phyloP scores from a whole-genome alignment of 2,113 vertebrate genomes.

The Lagopus leucura region DNA sequence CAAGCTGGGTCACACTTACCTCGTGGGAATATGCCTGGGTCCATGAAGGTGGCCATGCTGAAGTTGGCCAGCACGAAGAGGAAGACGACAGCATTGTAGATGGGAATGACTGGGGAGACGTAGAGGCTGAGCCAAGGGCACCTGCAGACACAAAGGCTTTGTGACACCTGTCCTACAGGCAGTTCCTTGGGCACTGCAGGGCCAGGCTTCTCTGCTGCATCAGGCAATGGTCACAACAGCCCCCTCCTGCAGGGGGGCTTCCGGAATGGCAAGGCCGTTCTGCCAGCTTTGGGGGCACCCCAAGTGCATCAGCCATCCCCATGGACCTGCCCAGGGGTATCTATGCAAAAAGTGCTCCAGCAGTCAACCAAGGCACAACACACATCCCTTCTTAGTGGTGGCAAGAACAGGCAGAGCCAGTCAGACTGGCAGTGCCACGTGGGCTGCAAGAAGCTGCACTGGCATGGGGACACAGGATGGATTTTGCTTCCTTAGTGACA shows the following conservation, averaged over 20 bases:
- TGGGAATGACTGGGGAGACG: slow-evolving; percentile 87
- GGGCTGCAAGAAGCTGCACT: neutral
- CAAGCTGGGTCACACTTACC: slow-evolving; percentile 73
- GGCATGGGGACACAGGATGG: neutral
- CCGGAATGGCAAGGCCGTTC: neutral
- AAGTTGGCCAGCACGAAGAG: slow-evolving; percentile 98
- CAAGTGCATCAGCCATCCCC: rapidly evolving
- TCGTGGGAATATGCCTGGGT: slow-evolving; percentile 96
- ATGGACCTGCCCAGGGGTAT: no score
- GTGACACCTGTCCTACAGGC: neutral
- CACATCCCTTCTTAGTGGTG: rapidly evolving
- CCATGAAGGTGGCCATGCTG: slow-evolving; percentile 99
- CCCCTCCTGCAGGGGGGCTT: neutral
- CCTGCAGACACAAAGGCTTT: slow-evolving; percentile 71
- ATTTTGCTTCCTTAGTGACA: rapidly evolving
- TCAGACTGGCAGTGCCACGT: neutral
- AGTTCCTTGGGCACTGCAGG: rapidly evolving
- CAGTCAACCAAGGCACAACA: neutral
- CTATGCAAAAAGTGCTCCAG: rapidly evolving
- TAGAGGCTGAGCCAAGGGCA: slow-evolving; percentile 91
- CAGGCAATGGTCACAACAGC: neutral
- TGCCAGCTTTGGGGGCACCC: neutral
- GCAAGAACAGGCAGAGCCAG: neutral
- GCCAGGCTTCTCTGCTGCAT: neutral
- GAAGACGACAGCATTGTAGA: slow-evolving; percentile 92